Evolutionary conservation across 2,888 invertebrate species (phyloP).

Genomic region (Heliothis peltigera): DNA sequence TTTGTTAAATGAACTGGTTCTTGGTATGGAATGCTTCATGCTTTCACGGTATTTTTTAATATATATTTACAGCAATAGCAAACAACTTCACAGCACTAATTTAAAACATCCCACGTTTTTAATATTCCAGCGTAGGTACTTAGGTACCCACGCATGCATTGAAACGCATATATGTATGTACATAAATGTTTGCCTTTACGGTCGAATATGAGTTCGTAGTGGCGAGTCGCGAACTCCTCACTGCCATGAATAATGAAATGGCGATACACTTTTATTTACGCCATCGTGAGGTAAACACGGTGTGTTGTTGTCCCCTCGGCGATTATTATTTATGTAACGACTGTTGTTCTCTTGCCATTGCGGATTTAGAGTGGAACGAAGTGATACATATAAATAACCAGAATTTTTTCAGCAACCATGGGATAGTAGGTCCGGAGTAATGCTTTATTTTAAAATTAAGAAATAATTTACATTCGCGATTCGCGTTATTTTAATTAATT

Average conservation of each 20-base stretch:
- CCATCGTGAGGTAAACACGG: slow-evolving; percentile 80
- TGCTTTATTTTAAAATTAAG: too few relatives aligned
- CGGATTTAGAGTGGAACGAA: slow-evolving; percentile 59
- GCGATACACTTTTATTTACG: slow-evolving; percentile 73
- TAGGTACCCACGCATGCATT: slow-evolving; percentile 5
- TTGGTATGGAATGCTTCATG: too few relatives aligned
- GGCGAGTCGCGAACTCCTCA: slow-evolving; percentile 31
- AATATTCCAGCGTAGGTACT: not conserved
- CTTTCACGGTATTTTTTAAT: too few relatives aligned
- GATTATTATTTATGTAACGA: slow-evolving; percentile 88
- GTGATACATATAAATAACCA: slow-evolving; percentile 23
- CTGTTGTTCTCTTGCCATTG: slow-evolving; percentile 78
- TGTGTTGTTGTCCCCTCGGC: slow-evolving; percentile 77
- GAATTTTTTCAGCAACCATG: not conserved
- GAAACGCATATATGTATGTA: not conserved
- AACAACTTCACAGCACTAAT: not conserved
- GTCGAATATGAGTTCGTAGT: slow-evolving; percentile 47
- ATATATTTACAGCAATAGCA: not conserved
- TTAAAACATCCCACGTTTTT: not conserved
- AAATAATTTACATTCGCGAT: too few relatives aligned
- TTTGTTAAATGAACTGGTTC: too few relatives aligned
- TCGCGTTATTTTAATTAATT: too few relatives aligned
- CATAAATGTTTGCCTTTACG: slow-evolving; percentile 13
- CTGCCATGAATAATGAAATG: slow-evolving; percentile 67
- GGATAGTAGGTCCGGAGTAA: not conserved